Base-by-base conservation (phyloP, 2,797 vertebrate species). In the Aldrovandia affinis region DNA sequence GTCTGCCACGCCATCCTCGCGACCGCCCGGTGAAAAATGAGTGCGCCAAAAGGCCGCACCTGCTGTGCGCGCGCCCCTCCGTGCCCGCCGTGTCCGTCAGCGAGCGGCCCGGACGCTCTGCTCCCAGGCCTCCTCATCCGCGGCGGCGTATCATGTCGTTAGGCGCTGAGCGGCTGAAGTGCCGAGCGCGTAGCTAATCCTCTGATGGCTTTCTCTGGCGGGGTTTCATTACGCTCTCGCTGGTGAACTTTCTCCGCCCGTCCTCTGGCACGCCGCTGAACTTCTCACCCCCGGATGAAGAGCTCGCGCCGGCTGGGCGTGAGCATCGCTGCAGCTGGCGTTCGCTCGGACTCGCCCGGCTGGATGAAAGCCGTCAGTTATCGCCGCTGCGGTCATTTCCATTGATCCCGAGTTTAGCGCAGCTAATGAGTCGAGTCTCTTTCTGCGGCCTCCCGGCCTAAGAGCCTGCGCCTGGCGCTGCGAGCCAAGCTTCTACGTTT, bases 321-420 rank as follows among this genome's bases (percentile, higher is more conserved):
- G 57, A 20, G 57, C 82, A 39, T n/a, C 14, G 36, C 42, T 78
- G 50, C 57, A 57, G 39, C 61, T 57, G 61, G 59, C 14, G 39
- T 12, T 4, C 20, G 14, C 39, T 0, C 25, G 2, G 25, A 9
- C 33, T 30, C 81, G 39, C 12, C 6, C 15, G n/a, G 55, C 39
- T 42, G 18, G 25, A 10, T 54, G 15, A 63, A 25, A 9, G 81
- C 50, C 18, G 30, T 81, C 33, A 82, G n/a, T 82, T 82, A 82
- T 18, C 63, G 33, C 54, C 15, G 52, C 28, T 47, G 88, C 89
- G 89, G 87, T 90, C 89, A 91, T 92, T 89, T 89, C 90, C 91
- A 91, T 92, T 89, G 92, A 88, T 86, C 91, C 83, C 90, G 93
- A 92, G 91, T 88, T 88, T 93, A 52, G 6, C 84, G 91, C 93